Base-by-base conservation (phyloP, 2,888 invertebrate species). In the Dermolepida albohirtum region DNA sequence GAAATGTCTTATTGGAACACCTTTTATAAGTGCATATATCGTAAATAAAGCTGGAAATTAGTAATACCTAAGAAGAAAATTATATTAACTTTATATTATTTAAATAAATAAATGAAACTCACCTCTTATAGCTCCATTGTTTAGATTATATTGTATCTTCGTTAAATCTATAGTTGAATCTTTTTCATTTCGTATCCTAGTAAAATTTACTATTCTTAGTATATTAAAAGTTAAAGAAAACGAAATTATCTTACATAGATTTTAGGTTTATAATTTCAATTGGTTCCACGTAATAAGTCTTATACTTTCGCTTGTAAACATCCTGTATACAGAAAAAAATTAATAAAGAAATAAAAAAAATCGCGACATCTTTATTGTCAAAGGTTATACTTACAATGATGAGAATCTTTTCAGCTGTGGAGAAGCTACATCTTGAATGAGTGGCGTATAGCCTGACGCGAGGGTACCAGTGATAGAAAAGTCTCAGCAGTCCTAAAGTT, bases 391-490 rank as follows among this genome's bases (percentile, higher is more conserved):
- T 77, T 80, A 92, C 95, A 78, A 90, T 86, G 55, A 96, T 85
- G 44, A 96, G 84, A 54, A 96, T 90, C 76, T 89, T 90, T 69
- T 93, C 91, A 2, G 96, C 96, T 43, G 87, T 83, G 68, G 88
- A 87, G 69, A 96, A 86, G 49, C 88, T 84, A 78, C 93, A 93
- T 70, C 85, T 84, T 7, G 84, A 83, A 78, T 93, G 92, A 0
- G 94, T 95, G 17, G 89, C 87, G 71, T 89, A 86, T 11, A 97
- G 85, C 82, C 90, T 87, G 87, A 91, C 90, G 69, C 90, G 90
- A 0, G 95, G 95, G 78, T 89, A 89, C 97, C 97, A 97, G 82
- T 96, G 94, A 84, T 94, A 92, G 72, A 96, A 81, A 74, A 97
- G 87, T 70, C 94, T 88, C 1, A 97, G 87, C 0, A 94, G 79